Base-by-base conservation (phyloP, 2,888 invertebrate genomes). In the Drosophila mulleri region DNA sequence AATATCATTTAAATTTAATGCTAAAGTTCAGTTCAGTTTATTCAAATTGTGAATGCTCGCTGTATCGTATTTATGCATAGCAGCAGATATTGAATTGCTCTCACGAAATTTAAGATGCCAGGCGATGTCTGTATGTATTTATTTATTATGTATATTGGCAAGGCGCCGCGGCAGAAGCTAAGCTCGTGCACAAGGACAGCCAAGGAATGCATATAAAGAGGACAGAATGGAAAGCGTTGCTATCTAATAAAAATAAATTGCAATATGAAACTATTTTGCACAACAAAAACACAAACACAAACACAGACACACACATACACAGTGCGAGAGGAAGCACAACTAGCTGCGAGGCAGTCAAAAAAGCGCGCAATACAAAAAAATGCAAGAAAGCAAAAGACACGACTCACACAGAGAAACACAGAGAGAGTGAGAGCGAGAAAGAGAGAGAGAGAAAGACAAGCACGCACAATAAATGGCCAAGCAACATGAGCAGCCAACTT, bases 1-100 rank as follows among this genome's bases (percentile, higher is more conserved):
- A 75, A 85, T 85, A 80, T 84, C 72, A 88, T 84, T 83, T 88
- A 88, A 80, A 88, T 80, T 88, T 83, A 78, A 88, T 80, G 83
- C 76, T 56, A 62, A 35, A 54, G 54, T 60, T 76, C 54, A 44
- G n/a, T 64, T 60, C 63, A 70, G 62, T 68, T 79, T 69, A 85
- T 70, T 61, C 60, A 68, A 68, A 56, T 70, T 69, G 50, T 69
- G 47, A 42, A 58, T 65, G 53, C 35, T 48, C 26, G 58, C 58
- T 52, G 54, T 62, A 56, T 62, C 54, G 56, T 39, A 54, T 47
- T 61, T 57, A 53, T 42, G 56, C 56, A 57, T n/a, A 39, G 32
- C 18, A 47, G 26, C 23, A 47, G 52, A 47, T 47, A 67, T 56
- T 44, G 52, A 44, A 69, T 57, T 54, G 47, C 72, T 52, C 62